A percentile compares a stretch with the other conserved stretches of the same genome.
Conservation (phyloP, 2,113 vertebrate species). For the Mesoclemmys tuberculata region DNA sequence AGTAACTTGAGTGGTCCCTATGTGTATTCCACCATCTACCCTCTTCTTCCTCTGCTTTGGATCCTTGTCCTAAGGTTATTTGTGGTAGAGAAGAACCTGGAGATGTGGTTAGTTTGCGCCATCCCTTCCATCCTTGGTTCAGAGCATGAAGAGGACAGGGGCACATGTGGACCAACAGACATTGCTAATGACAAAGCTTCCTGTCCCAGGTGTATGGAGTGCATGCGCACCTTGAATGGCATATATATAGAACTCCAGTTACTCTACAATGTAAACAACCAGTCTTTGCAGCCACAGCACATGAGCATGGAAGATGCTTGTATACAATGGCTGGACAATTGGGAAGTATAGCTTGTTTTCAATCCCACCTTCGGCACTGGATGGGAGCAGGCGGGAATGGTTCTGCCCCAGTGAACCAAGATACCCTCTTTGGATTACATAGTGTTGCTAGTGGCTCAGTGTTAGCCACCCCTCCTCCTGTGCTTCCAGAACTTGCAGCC, state of each 20-base stretch:
- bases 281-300: background rate
- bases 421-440: background rate
- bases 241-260: background rate
- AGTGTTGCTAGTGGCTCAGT: background rate
- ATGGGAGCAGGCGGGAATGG: background rate
- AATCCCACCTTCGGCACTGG: background rate
- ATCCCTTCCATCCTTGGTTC: background rate
- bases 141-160: background rate
- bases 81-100: background rate
- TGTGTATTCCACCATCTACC: background rate
- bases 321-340: background rate
- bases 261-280: background rate
- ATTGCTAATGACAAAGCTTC: background rate
- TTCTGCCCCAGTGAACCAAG: background rate
- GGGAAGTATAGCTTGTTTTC: background rate
- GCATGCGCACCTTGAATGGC: background rate
- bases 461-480: background rate
- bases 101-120: background rate
- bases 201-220: background rate
- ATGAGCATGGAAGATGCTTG: background rate
- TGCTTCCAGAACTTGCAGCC: background rate
- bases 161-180: background rate
- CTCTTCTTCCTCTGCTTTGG: background rate
- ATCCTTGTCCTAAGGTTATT: background rate
- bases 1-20: background rate